A percentile compares a stretch with the other conserved stretches of the same genome.
Evolutionary conservation across 2,888 invertebrate species (phyloP).

Genomic region (Melieria picta): DNA sequence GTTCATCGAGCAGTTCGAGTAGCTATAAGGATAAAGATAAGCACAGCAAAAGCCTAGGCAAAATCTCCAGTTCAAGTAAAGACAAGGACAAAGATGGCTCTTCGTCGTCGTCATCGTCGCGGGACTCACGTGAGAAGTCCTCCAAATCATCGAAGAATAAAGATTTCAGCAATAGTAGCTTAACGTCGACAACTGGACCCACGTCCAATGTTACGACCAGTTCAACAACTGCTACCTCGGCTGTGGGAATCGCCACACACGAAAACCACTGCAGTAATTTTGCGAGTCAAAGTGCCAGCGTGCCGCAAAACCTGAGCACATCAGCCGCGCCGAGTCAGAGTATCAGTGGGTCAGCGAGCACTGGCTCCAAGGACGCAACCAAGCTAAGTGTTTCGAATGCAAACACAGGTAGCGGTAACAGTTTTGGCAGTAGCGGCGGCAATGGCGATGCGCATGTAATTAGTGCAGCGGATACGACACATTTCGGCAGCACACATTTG

Average conservation of each 20-base stretch:
- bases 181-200: conserved; percentile 10
- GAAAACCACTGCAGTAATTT: conserved; percentile 6
- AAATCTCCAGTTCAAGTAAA: conserved; percentile 62
- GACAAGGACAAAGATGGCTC: conserved; percentile 62
- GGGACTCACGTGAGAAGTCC: conserved; percentile 60
- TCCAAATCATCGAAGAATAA: conserved; percentile 64
- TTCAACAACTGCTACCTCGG: conserved; percentile 32
- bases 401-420: not conserved
- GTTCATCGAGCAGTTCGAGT: conserved; percentile 48
- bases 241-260: conserved; percentile 30
- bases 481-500: conserved; percentile 25
- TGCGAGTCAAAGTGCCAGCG: conserved; percentile 10
- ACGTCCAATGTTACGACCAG: conserved; percentile 22
- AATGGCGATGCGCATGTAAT: conserved; percentile 1
- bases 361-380: conserved; percentile 7
- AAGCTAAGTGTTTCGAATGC: not conserved
- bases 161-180: conserved; percentile 45
- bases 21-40: conserved; percentile 65
- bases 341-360: not conserved
- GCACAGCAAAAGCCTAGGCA: conserved; percentile 62
- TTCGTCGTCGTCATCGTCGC: conserved; percentile 59
- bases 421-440: conserved; percentile 9
- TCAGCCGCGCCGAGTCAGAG: conserved; percentile 24
- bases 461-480: conserved; percentile 7
- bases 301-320: conserved; percentile 43